Conservation (phyloP, 1,140 invertebrate genomes). For the Sesamia nonagrioides region DNA sequence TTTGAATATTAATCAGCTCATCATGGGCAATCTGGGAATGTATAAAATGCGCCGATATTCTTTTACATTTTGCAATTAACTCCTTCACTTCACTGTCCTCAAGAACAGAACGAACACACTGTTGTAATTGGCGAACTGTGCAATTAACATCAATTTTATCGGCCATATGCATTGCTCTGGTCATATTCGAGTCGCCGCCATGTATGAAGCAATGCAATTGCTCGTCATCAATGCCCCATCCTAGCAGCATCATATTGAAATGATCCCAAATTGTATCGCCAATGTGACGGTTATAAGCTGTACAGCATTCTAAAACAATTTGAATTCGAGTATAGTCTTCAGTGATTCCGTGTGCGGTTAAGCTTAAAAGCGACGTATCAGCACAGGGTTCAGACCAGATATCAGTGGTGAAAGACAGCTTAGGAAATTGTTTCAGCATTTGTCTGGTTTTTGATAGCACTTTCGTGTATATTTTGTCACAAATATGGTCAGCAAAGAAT, state of each 20-base stretch:
- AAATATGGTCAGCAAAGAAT: conserved; percentile 53
- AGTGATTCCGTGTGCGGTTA: conserved; percentile 42
- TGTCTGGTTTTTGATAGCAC: conserved; percentile 39
- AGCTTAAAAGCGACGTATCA: conserved; percentile 41
- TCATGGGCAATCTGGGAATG: not conserved
- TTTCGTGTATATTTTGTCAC: conserved; percentile 53
- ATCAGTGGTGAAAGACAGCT: conserved; percentile 52
- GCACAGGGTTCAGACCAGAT: conserved; percentile 46
- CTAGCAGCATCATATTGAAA: conserved; percentile 36
- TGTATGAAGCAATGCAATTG: conserved; percentile 49
- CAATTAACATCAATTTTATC: not conserved
- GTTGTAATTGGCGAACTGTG: not conserved
- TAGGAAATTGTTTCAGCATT: conserved; percentile 42
- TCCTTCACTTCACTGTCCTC: not conserved
- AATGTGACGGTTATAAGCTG: conserved; percentile 43
- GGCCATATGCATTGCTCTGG: not conserved
- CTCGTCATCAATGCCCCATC: conserved; percentile 47
- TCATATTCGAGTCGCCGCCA: conserved; percentile 48
- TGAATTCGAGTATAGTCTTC: conserved; percentile 41
- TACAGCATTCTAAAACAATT: conserved; percentile 50
- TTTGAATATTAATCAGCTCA: not conserved
- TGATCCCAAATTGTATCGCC: conserved; percentile 43
- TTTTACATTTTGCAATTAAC: not conserved
- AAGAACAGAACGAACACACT: not conserved
- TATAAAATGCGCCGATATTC: not conserved